Percentiles rank a stretch among this genome's conserved stretches.
Evolutionary conservation across 2,797 vertebrate species (phyloP).

Genomic region (Anas flavirostris): DNA sequence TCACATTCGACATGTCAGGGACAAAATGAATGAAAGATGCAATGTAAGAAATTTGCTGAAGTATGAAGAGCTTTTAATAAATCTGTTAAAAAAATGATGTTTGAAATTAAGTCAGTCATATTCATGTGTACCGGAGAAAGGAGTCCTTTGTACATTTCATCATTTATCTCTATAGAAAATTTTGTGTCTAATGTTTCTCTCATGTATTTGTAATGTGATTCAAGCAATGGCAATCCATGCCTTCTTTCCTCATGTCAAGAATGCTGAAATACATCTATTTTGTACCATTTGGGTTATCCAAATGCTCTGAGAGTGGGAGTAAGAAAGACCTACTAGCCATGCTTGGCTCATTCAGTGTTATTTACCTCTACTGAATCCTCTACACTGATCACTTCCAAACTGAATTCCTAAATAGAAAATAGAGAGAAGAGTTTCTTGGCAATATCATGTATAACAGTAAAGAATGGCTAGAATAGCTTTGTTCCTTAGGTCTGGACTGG

Average conservation of each 20-base stretch:
- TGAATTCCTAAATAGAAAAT: background rate
- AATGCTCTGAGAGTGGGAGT: background rate
- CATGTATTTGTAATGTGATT: background rate
- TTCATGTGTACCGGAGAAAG: background rate
- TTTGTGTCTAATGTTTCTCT: background rate
- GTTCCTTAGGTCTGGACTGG: background rate
- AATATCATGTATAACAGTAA: background rate
- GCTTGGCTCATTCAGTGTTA: background rate
- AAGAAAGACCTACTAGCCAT: background rate
- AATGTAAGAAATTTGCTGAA: background rate
- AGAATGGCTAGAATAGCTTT: background rate
- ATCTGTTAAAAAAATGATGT: background rate
- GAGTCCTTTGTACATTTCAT: background rate
- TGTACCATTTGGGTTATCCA: background rate
- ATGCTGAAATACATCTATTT: background rate
- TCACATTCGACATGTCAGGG: background rate
- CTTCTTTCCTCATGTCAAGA: background rate
- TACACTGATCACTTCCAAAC: background rate
- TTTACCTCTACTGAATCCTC: background rate
- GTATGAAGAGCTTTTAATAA: conserved; percentile 3
- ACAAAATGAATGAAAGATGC: background rate
- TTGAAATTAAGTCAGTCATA: background rate
- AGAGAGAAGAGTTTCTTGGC: background rate
- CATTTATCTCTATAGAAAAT: background rate
- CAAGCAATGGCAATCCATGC: background rate